Conservation (phyloP, 2,113 vertebrate genomes). For the Carassius auratus region DNA sequence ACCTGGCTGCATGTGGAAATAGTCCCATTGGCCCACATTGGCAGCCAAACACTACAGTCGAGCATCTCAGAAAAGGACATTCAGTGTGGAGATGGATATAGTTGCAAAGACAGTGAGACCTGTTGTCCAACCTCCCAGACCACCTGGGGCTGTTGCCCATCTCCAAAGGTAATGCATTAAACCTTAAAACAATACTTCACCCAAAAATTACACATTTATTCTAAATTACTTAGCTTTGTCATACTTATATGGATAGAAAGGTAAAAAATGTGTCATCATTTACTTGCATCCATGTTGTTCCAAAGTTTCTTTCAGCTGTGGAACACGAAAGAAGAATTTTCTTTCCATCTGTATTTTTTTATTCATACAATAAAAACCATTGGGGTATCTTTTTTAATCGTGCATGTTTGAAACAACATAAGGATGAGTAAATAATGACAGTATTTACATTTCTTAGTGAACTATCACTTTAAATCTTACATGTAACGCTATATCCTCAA, state of each 20-base stretch:
- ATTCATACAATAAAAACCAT: background rate
- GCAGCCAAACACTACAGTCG: background rate
- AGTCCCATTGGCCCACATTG: slow-evolving; percentile 57
- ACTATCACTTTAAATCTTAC: too few relatives aligned
- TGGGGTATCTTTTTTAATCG: background rate
- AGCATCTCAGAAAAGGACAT: background rate
- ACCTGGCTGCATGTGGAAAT: slow-evolving; percentile 58
- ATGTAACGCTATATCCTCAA: too few relatives aligned
- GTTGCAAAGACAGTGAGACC: slow-evolving; percentile 64
- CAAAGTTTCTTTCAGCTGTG: background rate
- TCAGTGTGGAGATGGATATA: slow-evolving; percentile 56
- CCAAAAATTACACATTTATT: background rate
- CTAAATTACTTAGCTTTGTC: too few relatives aligned
- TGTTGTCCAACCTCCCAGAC: slow-evolving; percentile 68
- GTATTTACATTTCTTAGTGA: too few relatives aligned
- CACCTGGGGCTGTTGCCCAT: slow-evolving; percentile 74
- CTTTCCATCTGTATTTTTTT: background rate
- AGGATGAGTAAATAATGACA: too few relatives aligned
- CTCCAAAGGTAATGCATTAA: slow-evolving; percentile 55
- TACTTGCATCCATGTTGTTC: background rate
- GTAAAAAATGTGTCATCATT: background rate
- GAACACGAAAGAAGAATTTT: background rate
- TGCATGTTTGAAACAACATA: background rate
- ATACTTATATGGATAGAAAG: too few relatives aligned
- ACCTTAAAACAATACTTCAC: background rate